Evolutionary conservation across 2,888 invertebrate genomes (phyloP).

Genomic region (Tinea trinotella): DNA sequence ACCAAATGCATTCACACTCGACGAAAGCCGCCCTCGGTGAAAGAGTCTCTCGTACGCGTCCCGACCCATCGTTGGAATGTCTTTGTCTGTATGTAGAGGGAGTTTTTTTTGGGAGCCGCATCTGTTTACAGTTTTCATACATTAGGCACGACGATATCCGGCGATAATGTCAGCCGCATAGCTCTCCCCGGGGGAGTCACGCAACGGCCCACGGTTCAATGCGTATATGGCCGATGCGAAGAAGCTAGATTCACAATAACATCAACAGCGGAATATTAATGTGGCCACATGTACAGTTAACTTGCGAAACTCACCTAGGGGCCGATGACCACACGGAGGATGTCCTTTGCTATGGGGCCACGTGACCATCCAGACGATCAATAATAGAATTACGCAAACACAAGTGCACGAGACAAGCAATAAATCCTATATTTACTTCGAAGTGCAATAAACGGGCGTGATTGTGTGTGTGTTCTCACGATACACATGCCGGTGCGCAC

Average conservation of each 20-base stretch:
- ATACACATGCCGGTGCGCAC: conserved; percentile 9
- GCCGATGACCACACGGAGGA: conserved; percentile 57
- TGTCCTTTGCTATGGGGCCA: background rate
- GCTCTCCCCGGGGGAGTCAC: background rate
- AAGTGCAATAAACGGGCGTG: background rate
- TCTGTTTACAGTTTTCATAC: conserved; percentile 32
- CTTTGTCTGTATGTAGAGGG: conserved; percentile 44
- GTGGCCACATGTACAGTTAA: conserved; percentile 58
- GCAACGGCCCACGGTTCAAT: background rate
- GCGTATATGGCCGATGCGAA: conserved; percentile 17
- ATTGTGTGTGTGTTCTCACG: background rate
- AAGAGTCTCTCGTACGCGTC: conserved; percentile 52
- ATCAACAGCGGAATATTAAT: conserved; percentile 64
- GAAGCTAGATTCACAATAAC: conserved; percentile 50
- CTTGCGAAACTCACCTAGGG: conserved; percentile 65
- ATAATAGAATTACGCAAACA: background rate
- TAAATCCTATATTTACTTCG: background rate
- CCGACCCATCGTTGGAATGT: conserved; percentile 49
- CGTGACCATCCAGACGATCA: conserved; percentile 30
- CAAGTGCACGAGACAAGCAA: background rate
- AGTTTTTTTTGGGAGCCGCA: conserved; percentile 35
- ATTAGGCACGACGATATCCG: background rate
- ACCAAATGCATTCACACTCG: conserved; percentile 50
- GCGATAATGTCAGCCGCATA: background rate
- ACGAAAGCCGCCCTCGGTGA: conserved; percentile 57